Base-by-base conservation (phyloP, 2,888 invertebrate species). In the Acanthosoma haemorrhoidale region DNA sequence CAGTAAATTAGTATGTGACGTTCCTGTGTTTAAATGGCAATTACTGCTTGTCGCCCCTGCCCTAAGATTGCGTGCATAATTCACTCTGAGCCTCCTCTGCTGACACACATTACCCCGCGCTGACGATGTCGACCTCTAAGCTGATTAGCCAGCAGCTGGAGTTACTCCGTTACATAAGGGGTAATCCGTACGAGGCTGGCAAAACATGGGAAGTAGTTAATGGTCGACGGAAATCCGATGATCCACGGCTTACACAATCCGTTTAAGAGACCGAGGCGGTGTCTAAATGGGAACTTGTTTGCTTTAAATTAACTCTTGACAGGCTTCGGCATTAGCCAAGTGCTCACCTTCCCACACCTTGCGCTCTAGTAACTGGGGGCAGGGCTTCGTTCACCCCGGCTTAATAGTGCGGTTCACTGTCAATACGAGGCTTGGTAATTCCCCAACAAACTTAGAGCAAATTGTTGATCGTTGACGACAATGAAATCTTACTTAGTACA, bases 311-410 rank as follows among this genome's bases (percentile, higher is more conserved):
- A 51, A n/a, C 51, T 51, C 29, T 25, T 51, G 51, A 5, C n/a
- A n/a, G n/a, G 21, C 51, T 25, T 25, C 25, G 51, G 51, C 51
- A 51, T 51, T 51, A 51, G 51, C 25, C 51, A 51, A 51, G 51
- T 51, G 51, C 25, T 21, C n/a, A 51, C 51, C 51, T 51, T 51
- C 51, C 29, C 51, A 51, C 51, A 51, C 51, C 51, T 51, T 51
- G 29, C n/a, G n/a, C n/a, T n/a, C n/a, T n/a, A n/a, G n/a, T n/a
- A n/a, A n/a, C n/a, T n/a, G n/a, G n/a, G n/a, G n/a, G n/a, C n/a
- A n/a, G n/a, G n/a, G n/a, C n/a, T n/a, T 25, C 25, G n/a, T 13
- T n/a, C n/a, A 18, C 43, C 11, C 2, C 21, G 11, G 21, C 8
- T 41, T 18, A 8, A 3, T 8, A 21, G 21, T 9, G 21, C 1